A percentile compares a stretch with the other conserved stretches of the same genome.
These are phyloP conservation scores for Castor canadensis DNA, from an alignment of 2,113 vertebrate species.

Conservation along the genomic window DNA sequence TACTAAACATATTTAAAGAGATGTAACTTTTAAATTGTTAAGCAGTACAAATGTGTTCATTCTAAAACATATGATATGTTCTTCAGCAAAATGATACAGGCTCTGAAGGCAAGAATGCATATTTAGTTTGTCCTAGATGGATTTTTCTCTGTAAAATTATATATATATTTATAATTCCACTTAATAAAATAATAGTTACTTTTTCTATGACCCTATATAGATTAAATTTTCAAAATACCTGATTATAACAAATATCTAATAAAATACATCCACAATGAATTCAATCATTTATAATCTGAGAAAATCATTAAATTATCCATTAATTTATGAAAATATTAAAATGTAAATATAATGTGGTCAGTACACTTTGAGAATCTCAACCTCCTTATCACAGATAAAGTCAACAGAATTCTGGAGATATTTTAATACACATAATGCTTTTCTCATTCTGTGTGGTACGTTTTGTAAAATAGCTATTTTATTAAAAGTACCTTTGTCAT, in stretches of 20 bases:
- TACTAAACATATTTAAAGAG: slow-evolving; percentile 15
- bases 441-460: not conserved
- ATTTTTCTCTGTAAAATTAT: not conserved
- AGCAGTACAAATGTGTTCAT: not conserved
- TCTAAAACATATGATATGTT: slow-evolving; percentile 8
- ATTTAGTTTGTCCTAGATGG: not conserved
- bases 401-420: not conserved
- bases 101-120: not conserved
- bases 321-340: not conserved
- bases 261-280: not conserved
- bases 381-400: not conserved
- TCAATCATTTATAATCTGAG: not conserved
- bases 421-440: slow-evolving; percentile 30
- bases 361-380: not conserved
- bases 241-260: slow-evolving; percentile 3
- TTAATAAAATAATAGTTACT: not conserved
- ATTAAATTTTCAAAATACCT: slow-evolving; percentile 48
- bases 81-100: not conserved
- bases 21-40: not conserved
- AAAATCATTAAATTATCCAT: slow-evolving; percentile 15
- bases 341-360: not conserved
- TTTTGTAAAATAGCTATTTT: slow-evolving; percentile 1
- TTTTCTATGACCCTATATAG: not conserved
- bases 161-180: not conserved
- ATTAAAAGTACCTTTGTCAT: not conserved